phyloP scores from a whole-genome alignment of 1,140 invertebrate genomes.

The Drosophila oshimai region DNA sequence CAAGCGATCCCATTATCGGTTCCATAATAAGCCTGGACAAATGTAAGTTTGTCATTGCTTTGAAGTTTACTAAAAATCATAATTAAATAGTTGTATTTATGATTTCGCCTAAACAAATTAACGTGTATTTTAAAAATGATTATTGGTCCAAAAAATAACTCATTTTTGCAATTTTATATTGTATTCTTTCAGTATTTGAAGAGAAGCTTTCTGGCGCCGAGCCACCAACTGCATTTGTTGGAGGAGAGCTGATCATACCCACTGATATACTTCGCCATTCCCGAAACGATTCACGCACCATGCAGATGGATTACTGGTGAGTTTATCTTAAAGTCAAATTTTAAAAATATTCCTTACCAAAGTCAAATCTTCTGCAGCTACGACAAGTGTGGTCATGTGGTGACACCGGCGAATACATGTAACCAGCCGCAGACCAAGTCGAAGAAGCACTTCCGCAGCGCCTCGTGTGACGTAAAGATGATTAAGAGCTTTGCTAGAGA shows the following conservation, averaged over 20 bases:
- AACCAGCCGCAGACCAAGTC: conserved; percentile 74
- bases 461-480: conserved; percentile 82
- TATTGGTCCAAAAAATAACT: no score
- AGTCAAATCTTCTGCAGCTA: conserved; percentile 36
- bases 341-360: not conserved
- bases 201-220: conserved; percentile 68
- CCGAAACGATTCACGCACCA: conserved; percentile 85
- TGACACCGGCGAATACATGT: conserved; percentile 37
- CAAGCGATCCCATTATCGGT: conserved; percentile 90
- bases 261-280: conserved; percentile 83
- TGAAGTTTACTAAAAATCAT: no score
- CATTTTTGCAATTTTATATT: not conserved
- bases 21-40: conserved; percentile 95
- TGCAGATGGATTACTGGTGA: conserved; percentile 84
- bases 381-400: conserved; percentile 73
- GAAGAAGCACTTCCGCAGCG: conserved; percentile 81
- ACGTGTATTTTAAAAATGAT: no score
- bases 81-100: not conserved
- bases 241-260: conserved; percentile 75
- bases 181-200: conserved; percentile 67
- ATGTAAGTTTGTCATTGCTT: conserved; percentile 85
- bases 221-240: conserved; percentile 44
- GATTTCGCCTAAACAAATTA: no score
- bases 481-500: conserved; percentile 80
- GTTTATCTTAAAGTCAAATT: not conserved